Evolutionary conservation across 2,113 vertebrate species (phyloP), one percentile per base, ranked within the genome.

Genomic region (Apodemus speciosus): DNA sequence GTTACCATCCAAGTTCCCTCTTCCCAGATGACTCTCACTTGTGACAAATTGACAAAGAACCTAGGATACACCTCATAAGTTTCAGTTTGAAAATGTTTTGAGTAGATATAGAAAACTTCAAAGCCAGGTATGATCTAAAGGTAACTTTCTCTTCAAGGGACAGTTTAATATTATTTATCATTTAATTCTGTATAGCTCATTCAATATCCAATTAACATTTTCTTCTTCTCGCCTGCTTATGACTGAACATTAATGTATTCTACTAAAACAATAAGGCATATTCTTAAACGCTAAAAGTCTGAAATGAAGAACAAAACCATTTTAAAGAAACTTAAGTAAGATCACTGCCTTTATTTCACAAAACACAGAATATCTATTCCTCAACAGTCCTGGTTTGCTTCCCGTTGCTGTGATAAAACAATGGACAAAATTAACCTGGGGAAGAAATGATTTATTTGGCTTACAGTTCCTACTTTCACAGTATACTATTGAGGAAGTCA

Each of bases 191-290:
- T 58, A 80, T 51, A 20, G 13, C 43, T 92, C 90, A 8, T 72
- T 94, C 6, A 43, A 72, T 86, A 72, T 76, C 51, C 49, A 79
- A 69, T 32, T 94, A 86, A 75, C 71, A 85, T 77, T 84, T 93
- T 73, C 58, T 13, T 58, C 2, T 81, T 62, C 87, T 81, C 58
- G 9, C 21, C 15, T 71, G n/a, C 40, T 58, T 81, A 89, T 38
- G 90, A 95, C 38, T 94, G 77, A 94, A 62, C 35, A 58, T 88
- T 90, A 46, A 91, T 87, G 30, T 83, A 77, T 46, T 91, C 64
- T 79, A 14, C 71, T 77, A 30, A 66, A 13, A 68, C 85, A 79
- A 43, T 9, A 88, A 85, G 69, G 43, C 6, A 56, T 53, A 30
- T 25, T n/a, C 64, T 90, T 80, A 75, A 88, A 60, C 40, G 90